Conservation (phyloP, 2,888 invertebrate genomes). For the Caenorhabditis sp. region DNA sequence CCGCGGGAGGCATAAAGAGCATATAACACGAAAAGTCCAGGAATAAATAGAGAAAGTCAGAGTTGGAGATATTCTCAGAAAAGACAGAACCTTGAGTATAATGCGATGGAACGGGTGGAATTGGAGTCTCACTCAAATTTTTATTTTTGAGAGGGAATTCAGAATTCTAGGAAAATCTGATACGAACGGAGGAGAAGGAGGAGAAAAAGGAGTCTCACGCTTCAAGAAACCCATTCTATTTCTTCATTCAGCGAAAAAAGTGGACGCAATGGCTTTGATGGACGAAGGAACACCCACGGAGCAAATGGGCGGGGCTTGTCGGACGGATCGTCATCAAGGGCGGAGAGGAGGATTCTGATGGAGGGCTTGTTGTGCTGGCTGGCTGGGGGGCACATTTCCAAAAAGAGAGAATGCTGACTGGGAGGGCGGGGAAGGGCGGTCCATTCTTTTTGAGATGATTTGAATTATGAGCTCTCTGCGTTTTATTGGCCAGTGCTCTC, state of each 20-base stretch:
- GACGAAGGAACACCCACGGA: conserved; percentile 32
- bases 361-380: not conserved
- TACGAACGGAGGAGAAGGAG: too few species aligned
- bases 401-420: conserved; percentile 15
- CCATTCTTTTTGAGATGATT: conserved; percentile 54
- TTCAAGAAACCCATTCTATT: conserved; percentile 40
- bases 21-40: conserved; percentile 21
- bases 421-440: conserved; percentile 3
- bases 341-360: not conserved
- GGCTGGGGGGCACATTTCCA: not conserved
- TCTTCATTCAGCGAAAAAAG: conserved; percentile 22
- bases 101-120: not conserved
- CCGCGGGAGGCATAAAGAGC: conserved; percentile 22
- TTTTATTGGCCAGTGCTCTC: conserved; percentile 35
- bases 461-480: conserved; percentile 58
- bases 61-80: not conserved
- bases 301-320: conserved; percentile 35
- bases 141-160: conserved; percentile 17
- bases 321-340: conserved; percentile 9
- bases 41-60: not conserved
- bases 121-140: conserved; percentile 3
- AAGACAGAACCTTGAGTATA: too few species aligned
- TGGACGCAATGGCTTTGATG: not conserved
- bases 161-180: conserved; percentile 23
- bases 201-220: conserved; percentile 33